Base-by-base conservation (phyloP, 2,888 invertebrate genomes). In the Cataglyphis albicans region DNA sequence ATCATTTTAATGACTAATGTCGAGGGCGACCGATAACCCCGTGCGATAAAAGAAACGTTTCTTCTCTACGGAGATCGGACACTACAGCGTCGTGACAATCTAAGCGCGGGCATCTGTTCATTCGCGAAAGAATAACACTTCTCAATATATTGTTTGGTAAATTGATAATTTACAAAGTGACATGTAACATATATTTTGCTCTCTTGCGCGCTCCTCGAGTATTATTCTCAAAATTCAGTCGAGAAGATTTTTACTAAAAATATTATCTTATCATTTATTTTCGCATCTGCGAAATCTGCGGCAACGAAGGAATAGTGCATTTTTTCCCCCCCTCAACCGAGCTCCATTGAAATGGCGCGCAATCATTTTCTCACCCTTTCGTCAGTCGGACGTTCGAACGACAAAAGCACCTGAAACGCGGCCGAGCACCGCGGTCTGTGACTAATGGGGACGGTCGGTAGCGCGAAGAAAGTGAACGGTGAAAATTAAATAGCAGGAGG, bases 21-120 rank as follows among this genome's bases (percentile, higher is more conserved):
- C 91, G 91, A 86, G 91, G 83, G 87, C 91, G 90, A 87, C 88
- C 88, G 90, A 91, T 91, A 91, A 91, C 91, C 91, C 83, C 87
- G 64, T 76, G 74, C 82, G 89, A 90, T 90, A 89, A 89, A 89
- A 88, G 85, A 82, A 82, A 68, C 81, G 84, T 80, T 84, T 88
- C 86, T 86, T 84, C 84, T 65, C 84, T 70, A 48, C 52, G n/a
- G 55, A 81, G 84, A 85, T 84, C 61, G 74, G 21, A 65, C 63
- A 72, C 61, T 74, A 68, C 32, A 52, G 32, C 81, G 52, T 15
- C 52, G 59, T 64, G 25, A 65, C 41, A 12, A 52, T 64, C n/a
- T 67, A 70, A 67, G 15, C 18, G 75, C 25, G 48, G 12, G n/a
- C 7, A 0, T 41, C 41, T 21, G 25, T 41, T 38, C 25, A 41